Evolutionary conservation across 1,140 invertebrate species (phyloP).

Genomic region (Pteromalus puparum): DNA sequence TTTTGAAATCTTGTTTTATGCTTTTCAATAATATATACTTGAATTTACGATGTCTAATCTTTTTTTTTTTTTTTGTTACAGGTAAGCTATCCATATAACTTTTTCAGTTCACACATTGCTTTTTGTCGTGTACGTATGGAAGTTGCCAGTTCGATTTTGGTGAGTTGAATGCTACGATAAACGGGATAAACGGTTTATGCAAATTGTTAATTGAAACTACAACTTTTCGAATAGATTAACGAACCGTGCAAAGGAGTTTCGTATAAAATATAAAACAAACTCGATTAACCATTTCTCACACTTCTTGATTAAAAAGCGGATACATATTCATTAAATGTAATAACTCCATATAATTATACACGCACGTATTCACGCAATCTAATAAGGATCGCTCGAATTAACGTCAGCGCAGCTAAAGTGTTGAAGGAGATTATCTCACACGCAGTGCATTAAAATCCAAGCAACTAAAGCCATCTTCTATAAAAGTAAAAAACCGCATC

Average conservation of each 20-base stretch:
- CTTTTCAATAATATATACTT: no score
- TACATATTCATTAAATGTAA: background rate
- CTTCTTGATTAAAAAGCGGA: background rate
- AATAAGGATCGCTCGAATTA: no score
- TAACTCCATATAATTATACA: background rate
- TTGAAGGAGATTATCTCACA: no score
- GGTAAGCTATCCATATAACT: constrained; percentile 14
- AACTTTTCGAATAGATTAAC: background rate
- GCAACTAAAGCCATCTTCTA: background rate
- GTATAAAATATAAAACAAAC: background rate
- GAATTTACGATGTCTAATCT: background rate
- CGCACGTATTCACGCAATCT: no score
- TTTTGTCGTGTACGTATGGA: background rate
- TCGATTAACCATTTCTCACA: background rate
- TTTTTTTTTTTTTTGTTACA: constrained; percentile 23
- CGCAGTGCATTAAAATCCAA: background rate
- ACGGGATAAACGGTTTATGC: no score
- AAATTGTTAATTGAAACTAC: no score
- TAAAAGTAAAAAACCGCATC: background rate
- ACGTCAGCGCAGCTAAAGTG: no score
- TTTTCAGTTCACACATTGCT: background rate
- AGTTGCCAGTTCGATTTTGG: background rate
- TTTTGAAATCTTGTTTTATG: no score
- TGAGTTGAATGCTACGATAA: background rate
- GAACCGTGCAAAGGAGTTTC: background rate